Percentiles rank a stretch among this genome's conserved stretches.
Evolutionary conservation across 2,797 vertebrate species (phyloP).

Genomic region (Hyperoplus immaculatus): DNA sequence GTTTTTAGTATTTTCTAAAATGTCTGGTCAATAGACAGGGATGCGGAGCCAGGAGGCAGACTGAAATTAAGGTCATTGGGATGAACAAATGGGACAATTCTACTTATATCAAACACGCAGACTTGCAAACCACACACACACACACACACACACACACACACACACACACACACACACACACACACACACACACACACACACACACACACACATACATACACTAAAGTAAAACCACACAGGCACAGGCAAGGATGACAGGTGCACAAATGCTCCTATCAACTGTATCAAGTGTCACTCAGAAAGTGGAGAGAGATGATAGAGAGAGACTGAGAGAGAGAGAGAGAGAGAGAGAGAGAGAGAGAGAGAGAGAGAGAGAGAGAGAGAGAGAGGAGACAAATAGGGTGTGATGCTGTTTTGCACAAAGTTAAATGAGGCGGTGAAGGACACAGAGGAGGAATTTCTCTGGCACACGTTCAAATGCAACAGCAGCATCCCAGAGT

Average conservation of each 20-base stretch:
- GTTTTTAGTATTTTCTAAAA: slow-evolving; percentile 22
- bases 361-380: slow-evolving; percentile 6
- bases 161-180: background rate
- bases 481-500: slow-evolving; percentile 60
- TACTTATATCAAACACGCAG: slow-evolving; percentile 26
- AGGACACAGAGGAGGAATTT: slow-evolving; percentile 74
- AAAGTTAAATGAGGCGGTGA: slow-evolving; percentile 76
- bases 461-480: slow-evolving; percentile 74
- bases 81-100: slow-evolving; percentile 42
- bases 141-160: background rate
- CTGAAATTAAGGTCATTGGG: slow-evolving; percentile 42
- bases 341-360: background rate
- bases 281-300: slow-evolving; percentile 67
- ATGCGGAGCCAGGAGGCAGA: slow-evolving; percentile 38
- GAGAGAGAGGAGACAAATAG: slow-evolving; percentile 10
- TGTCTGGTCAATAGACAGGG: slow-evolving; percentile 27
- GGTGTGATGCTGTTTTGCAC: slow-evolving; percentile 63
- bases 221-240: background rate
- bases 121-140: slow-evolving; percentile 1
- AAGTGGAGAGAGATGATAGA: slow-evolving; percentile 10
- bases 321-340: background rate
- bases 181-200: background rate
- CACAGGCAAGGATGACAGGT: slow-evolving; percentile 33
- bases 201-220: background rate
- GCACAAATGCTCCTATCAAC: slow-evolving; percentile 53